Percentiles rank a stretch among this genome's conserved stretches.
phyloP scores from a whole-genome alignment of 2,113 vertebrate genomes.

The Alethe castanea region DNA sequence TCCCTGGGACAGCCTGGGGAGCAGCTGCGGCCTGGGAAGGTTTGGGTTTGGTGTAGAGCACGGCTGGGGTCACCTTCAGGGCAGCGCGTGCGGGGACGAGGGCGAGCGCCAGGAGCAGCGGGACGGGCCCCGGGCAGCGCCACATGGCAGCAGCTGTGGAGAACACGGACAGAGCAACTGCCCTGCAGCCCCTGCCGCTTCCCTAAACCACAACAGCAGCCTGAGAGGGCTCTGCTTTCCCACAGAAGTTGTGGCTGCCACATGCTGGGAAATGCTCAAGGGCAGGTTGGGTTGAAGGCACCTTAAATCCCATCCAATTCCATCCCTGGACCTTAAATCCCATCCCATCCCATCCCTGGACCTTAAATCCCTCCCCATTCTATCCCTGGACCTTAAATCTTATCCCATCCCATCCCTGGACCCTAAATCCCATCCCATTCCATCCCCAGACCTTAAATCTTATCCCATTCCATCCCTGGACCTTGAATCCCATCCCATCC shows the following conservation, averaged over 20 bases:
- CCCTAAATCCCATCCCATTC: too few relatives aligned
- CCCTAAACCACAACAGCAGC: accelerated
- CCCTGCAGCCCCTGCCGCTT: accelerated
- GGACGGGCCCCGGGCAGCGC: slow-evolving; percentile 42
- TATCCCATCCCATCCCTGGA: neutral
- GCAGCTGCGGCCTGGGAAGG: slow-evolving; percentile 61
- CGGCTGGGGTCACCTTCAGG: slow-evolving; percentile 80
- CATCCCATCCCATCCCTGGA: too few relatives aligned
- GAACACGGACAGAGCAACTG: neutral
- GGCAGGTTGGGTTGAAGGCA: neutral
- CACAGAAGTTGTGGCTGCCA: neutral
- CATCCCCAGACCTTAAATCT: too few relatives aligned
- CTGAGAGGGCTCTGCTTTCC: neutral
- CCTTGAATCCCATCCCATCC: too few relatives aligned
- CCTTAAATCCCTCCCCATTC: too few relatives aligned
- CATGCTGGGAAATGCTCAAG: neutral
- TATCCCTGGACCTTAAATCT: neutral
- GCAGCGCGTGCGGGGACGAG: neutral
- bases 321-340: neutral
- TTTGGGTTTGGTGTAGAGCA: slow-evolving; percentile 85
- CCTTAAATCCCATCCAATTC: accelerated
- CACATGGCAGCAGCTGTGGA: slow-evolving; percentile 79
- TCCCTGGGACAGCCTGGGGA: slow-evolving; percentile 11
- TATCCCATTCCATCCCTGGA: too few relatives aligned
- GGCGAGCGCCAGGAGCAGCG: slow-evolving; percentile 53